phyloP scores from a whole-genome alignment of 2,888 invertebrate species.

The Heliconius charithonia region DNA sequence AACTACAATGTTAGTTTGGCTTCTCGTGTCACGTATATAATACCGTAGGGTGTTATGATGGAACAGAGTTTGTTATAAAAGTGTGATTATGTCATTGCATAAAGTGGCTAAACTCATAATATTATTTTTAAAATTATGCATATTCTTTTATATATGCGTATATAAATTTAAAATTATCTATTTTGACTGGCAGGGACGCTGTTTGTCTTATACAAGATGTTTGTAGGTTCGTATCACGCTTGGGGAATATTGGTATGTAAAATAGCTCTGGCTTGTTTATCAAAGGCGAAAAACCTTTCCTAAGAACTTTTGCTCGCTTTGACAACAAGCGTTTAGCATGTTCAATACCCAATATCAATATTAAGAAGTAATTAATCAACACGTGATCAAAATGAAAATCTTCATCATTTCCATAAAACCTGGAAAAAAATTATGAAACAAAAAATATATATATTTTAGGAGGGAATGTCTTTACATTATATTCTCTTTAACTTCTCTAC shows the following conservation, averaged over 20 bases:
- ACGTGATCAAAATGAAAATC: background rate
- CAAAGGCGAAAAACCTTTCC: too few species aligned
- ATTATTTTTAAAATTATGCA: background rate
- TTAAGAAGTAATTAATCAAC: background rate
- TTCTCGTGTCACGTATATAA: slow-evolving; percentile 19
- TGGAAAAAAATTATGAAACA: background rate
- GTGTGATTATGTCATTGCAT: background rate
- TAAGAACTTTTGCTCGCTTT: background rate
- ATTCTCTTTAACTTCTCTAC: background rate
- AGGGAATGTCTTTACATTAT: background rate
- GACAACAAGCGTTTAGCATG: background rate
- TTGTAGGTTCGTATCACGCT: background rate
- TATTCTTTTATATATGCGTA: background rate
- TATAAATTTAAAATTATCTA: background rate
- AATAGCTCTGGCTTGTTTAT: too few species aligned
- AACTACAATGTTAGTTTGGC: slow-evolving; percentile 33
- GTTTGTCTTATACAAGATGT: background rate
- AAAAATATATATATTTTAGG: background rate
- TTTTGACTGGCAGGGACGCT: background rate
- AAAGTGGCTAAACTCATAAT: background rate
- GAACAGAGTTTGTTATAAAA: slow-evolving; percentile 4
- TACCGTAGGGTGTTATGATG: background rate
- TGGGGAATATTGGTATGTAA: background rate
- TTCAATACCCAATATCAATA: background rate
- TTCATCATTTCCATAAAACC: background rate